These are phyloP conservation scores for Cremastinae sp. DNA, from an alignment of 2,888 invertebrate species.

Conservation along the genomic window DNA sequence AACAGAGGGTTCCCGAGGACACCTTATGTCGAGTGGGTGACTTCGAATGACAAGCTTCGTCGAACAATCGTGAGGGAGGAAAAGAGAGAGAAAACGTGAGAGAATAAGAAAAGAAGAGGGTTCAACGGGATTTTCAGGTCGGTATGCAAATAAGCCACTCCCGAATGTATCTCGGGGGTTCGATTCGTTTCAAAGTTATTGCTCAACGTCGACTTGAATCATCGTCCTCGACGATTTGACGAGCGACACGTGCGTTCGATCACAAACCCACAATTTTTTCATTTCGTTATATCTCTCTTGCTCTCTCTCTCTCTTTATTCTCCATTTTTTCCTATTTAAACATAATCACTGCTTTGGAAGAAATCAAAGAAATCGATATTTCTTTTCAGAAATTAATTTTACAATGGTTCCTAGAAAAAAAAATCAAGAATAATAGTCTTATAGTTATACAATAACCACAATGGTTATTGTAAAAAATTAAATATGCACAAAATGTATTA, in stretches of 20 bases:
- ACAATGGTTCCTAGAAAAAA: too few relatives aligned
- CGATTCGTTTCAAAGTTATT: constrained; percentile 79
- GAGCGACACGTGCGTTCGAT: constrained; percentile 60
- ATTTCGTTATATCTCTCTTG: too few relatives aligned
- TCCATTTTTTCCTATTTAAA: not conserved
- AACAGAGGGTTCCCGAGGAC: constrained; percentile 66
- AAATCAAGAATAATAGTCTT: too few relatives aligned
- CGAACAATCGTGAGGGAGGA: constrained; percentile 14
- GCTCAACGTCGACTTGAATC: constrained; percentile 74
- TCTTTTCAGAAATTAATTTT: too few relatives aligned
- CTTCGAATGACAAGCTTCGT: constrained; percentile 72
- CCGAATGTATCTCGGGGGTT: constrained; percentile 80
- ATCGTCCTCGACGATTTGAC: constrained; percentile 68
- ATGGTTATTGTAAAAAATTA: too few relatives aligned
- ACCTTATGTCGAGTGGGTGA: constrained; percentile 79
- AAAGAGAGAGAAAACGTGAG: constrained; percentile 38
- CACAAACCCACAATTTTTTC: constrained; percentile 26
- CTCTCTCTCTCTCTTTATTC: constrained; percentile 23
- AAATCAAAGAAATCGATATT: too few relatives aligned
- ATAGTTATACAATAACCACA: too few relatives aligned
- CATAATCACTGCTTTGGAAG: constrained; percentile 5
- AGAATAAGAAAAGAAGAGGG: constrained; percentile 60
- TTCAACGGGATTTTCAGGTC: constrained; percentile 75
- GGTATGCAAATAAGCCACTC: constrained; percentile 78
- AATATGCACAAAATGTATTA: too few relatives aligned